Base-by-base conservation (phyloP, 2,888 invertebrate species). In the Tetrapedia diversipes region DNA sequence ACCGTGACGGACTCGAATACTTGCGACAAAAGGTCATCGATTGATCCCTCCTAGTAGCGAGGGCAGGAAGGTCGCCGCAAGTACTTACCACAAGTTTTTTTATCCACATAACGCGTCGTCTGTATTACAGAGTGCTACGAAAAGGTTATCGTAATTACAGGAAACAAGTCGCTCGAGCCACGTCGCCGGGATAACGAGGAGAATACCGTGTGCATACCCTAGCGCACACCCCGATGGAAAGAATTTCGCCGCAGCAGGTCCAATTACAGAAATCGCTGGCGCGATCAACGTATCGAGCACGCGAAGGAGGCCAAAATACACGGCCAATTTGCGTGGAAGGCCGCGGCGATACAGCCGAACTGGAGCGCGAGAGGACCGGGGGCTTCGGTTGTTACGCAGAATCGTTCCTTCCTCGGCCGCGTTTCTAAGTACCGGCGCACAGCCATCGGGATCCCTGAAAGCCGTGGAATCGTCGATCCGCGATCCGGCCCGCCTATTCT, bases 341-440 rank as follows among this genome's bases (percentile, higher is more conserved):
- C 49, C 60, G 34, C 34, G 57, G 68, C 57, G 34, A 69, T 69
- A 70, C 59, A 47, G 54, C 19, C 57, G 73, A 82, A 81, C 67
- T 81, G 81, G 73, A 82, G 79, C 81, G 70, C 27, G 61, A 71
- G 47, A 34, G 11, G n/a, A 19, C 54, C 16, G 45, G 37, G 24
- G 56, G n/a, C n/a, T 53, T 73, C 71, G 73, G 74, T 71, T 74
- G 80, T 81, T 80, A 80, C 77, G 54, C 24, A 29, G 51, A 76
- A 76, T 79, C 73, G 73, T 66, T 77, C 76, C 53, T 71, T 59
- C 61, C 43, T n/a, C 32, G 51, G 27, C 8, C 41, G 39, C 43
- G 47, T 67, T 39, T 59, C 78, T 67, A 67, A 72, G 70, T 67
- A 70, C 66, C 68, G 64, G 22, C 60, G 16, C 57, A 78, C 57